A percentile compares a stretch with the other conserved stretches of the same genome.
These are phyloP conservation scores for Erebia aethiops DNA, from an alignment of 2,888 invertebrate genomes.

Conservation along the genomic window DNA sequence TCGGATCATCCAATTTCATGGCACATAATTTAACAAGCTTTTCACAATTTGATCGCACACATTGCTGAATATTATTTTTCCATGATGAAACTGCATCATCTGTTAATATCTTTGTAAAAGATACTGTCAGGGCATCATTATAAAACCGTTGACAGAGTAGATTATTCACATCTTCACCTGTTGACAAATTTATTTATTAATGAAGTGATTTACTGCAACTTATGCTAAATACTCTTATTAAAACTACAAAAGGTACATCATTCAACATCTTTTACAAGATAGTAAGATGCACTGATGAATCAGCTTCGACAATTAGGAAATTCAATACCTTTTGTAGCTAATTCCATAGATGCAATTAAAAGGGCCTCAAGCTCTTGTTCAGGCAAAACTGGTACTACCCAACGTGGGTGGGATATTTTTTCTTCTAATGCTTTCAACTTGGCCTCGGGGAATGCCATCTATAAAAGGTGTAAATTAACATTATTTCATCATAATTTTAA, in stretches of 20 bases:
- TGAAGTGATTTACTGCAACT: neutral
- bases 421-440: slow-evolving; percentile 95
- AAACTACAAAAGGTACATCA: neutral
- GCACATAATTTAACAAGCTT: slow-evolving; percentile 96
- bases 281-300: neutral
- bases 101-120: slow-evolving; percentile 97
- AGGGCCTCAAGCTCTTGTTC: slow-evolving; percentile 97
- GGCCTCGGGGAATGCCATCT: slow-evolving; percentile 90
- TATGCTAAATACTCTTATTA: neutral
- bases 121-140: slow-evolving; percentile 95
- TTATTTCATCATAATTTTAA: neutral
- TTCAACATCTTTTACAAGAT: neutral
- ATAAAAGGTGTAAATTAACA: slow-evolving; percentile 36
- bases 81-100: slow-evolving; percentile 99
- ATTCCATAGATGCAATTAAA: slow-evolving; percentile 93
- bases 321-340: slow-evolving; percentile 88
- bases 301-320: neutral
- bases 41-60: slow-evolving; percentile 96
- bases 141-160: slow-evolving; percentile 97
- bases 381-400: slow-evolving; percentile 98
- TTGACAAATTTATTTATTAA: neutral
- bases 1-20: slow-evolving; percentile 96
- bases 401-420: slow-evolving; percentile 97
- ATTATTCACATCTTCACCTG: slow-evolving; percentile 93
- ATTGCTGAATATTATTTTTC: slow-evolving; percentile 98